Conservation (phyloP, 2,113 vertebrate genomes). For the Ariopsis seemanni region DNA sequence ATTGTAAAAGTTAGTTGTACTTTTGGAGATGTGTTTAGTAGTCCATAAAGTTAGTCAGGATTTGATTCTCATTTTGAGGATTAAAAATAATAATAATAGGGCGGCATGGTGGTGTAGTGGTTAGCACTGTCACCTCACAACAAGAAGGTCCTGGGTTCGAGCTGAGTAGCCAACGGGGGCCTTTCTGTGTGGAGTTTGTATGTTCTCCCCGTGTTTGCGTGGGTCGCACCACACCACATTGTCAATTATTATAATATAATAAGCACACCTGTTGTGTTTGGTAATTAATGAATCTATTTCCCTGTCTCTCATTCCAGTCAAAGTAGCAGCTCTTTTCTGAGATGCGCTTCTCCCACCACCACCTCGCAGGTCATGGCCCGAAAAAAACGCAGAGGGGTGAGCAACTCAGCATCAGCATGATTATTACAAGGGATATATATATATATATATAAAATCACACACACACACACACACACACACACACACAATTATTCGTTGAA, state of each 20-base stretch:
- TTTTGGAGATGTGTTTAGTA: background rate
- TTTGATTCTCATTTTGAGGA: background rate
- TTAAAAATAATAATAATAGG: background rate
- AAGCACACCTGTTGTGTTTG: background rate
- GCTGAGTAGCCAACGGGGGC: no score
- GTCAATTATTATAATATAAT: background rate
- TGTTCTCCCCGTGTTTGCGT: no score
- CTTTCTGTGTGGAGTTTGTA: no score
- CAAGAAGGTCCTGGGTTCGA: no score
- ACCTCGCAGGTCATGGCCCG: constrained; percentile 90
- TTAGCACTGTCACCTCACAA: no score
- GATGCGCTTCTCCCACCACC: constrained; percentile 85
- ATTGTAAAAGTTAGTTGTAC: background rate
- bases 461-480: no score
- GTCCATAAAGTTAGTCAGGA: background rate
- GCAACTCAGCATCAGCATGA: background rate
- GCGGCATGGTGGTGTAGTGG: no score
- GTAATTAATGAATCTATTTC: background rate
- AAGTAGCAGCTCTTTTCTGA: constrained; percentile 76
- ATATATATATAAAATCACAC: no score
- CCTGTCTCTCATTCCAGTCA: constrained; percentile 66
- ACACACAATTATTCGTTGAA: no score
- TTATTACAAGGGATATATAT: background rate
- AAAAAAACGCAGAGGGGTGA: constrained; percentile 82
- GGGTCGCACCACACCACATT: background rate